phyloP scores from a whole-genome alignment of 2,113 vertebrate genomes.

The Amblyopsis rosae region DNA sequence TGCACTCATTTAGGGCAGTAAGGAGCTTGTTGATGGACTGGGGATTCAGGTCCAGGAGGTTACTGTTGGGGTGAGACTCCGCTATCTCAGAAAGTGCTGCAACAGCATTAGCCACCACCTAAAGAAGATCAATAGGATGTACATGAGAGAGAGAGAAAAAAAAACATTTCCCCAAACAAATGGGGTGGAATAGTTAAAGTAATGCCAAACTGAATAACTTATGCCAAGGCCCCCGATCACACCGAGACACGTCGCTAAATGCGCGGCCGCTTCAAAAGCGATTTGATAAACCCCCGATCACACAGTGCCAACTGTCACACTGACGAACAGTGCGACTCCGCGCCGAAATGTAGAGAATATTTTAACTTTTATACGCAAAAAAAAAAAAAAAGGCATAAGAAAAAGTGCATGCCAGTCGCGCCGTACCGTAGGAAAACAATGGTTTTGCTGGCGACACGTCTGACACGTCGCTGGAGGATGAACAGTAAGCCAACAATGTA shows the following conservation, averaged over 20 bases:
- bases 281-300: no score
- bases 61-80: conserved; percentile 96
- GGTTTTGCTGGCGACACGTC: no score
- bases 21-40: conserved; percentile 98
- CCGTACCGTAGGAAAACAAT: no score
- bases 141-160: neutral
- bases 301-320: no score
- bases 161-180: neutral
- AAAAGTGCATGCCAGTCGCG: no score
- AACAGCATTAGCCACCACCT: conserved; percentile 97
- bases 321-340: no score
- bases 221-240: neutral
- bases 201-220: neutral
- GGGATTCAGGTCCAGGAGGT: conserved; percentile 94
- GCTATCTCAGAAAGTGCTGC: conserved; percentile 96
- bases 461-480: neutral
- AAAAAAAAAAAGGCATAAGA: no score
- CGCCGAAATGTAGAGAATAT: no score
- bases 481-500: conserved; percentile 15
- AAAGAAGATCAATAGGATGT: conserved; percentile 18
- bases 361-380: no score
- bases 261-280: no score
- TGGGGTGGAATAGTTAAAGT: neutral
- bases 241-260: no score
- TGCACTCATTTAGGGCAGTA: conserved; percentile 96